Evolutionary conservation across 1,140 invertebrate species (phyloP).

Genomic region (Homarus americanus): DNA sequence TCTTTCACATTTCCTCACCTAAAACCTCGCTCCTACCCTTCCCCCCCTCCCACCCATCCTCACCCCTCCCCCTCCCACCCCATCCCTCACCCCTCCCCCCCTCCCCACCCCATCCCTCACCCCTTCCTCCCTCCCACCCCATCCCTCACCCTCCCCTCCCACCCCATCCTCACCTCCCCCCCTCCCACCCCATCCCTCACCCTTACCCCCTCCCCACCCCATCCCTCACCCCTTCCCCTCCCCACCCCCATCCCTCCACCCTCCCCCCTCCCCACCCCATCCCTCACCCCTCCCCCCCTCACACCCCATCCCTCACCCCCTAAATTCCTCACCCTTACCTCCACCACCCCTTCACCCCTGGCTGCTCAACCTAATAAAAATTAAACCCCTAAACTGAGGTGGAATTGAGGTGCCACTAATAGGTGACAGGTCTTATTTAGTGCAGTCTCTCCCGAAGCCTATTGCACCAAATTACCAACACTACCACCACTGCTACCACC

Average conservation of each 20-base stretch:
- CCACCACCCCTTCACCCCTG: too few relatives aligned
- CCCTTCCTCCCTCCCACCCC: not conserved
- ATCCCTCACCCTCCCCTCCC: not conserved
- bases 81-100: not conserved
- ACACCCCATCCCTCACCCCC: not conserved
- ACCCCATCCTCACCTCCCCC: too few relatives aligned
- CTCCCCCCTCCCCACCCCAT: not conserved
- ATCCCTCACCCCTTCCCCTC: not conserved
- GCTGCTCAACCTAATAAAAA: too few relatives aligned
- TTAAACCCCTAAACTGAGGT: too few relatives aligned
- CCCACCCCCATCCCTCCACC: not conserved
- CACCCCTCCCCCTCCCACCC: not conserved
- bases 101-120: not conserved
- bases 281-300: not conserved
- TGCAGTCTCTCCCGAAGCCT: too few relatives aligned
- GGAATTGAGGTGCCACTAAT: too few relatives aligned
- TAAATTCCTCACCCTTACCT: not conserved
- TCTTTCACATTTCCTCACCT: not conserved
- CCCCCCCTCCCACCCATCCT: not conserved
- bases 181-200: not conserved
- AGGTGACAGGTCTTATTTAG: too few relatives aligned
- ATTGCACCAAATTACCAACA: too few relatives aligned
- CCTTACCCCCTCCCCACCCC: not conserved
- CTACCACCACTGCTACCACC: too few relatives aligned
- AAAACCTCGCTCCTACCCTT: not conserved